Base-by-base conservation (phyloP, 37 sponge, comb jelly and placozoan species). In the Agelas oroides region DNA sequence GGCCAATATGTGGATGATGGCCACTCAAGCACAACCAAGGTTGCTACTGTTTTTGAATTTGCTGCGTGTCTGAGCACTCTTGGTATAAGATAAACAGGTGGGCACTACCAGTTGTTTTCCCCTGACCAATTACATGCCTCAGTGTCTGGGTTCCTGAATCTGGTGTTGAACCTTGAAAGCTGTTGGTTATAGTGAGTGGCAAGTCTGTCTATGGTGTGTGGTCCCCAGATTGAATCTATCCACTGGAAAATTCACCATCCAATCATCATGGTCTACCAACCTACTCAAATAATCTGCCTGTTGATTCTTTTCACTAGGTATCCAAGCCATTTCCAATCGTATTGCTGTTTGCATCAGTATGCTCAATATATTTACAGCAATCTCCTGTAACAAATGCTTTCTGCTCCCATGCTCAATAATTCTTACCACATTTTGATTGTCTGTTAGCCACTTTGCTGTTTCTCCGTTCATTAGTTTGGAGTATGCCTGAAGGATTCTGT, bases 1-100 rank as follows among this genome's bases (percentile, higher is more conserved):
- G 76, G 85, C 85, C 85, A 84, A 37, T 67, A 85, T 17, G 70
- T 37, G 30, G 86, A 77, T 68, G 86, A 85, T 21, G 21, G 3
- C 86, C 86, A 85, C 23, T 17, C 36, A 11, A 78, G 86, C 33
- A 76, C 41, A 21, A 85, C 21, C 57, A 85, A 25, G 5, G 86
- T 85, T 33, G 78, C 86, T 23, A 18, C 59, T 17, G 77, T 61
- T 12, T 20, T 54, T 35, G 58, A 76, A 19, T 21, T 27, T 18
- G 31, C 25, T 19, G 78, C 67, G 54, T 85, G 86, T 62, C 55
- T 38, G 6, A 85, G 2, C 16, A 67, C 68, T 16, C 78, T 46
- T 17, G 68, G 8, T 2, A 77, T 15, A 2, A 85, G 55, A 15
- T 23, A 11, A 0, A 77, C 35, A 20, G 78, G 86, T 5, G 86